Percentiles rank a stretch among this genome's conserved stretches.
These are phyloP conservation scores for Rhabdomys dilectus DNA, from an alignment of 2,113 vertebrate species.

Conservation along the genomic window DNA sequence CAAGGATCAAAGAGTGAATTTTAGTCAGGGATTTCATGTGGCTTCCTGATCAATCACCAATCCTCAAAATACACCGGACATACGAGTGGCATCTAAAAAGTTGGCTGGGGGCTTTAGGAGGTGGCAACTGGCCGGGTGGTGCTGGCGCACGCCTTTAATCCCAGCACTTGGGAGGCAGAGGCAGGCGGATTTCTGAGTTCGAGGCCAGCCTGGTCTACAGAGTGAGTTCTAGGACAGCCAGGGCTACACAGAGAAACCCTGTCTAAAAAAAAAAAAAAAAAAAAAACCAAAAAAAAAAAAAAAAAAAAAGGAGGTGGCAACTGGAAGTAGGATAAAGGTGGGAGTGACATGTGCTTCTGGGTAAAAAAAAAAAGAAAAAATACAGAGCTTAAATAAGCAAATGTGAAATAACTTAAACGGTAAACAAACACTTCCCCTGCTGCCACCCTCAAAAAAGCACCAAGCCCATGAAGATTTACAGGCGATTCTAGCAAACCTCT, in stretches of 20 bases:
- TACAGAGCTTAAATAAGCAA: neutral
- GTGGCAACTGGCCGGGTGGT: fast-evolving
- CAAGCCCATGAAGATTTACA: neutral
- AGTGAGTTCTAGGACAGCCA: too few relatives aligned
- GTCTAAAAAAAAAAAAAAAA: too few relatives aligned
- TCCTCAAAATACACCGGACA: neutral
- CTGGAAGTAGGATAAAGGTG: too few relatives aligned
- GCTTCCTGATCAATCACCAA: neutral
- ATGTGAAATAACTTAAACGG: neutral
- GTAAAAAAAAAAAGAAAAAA: neutral
- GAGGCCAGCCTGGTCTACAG: too few relatives aligned
- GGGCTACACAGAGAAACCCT: too few relatives aligned
- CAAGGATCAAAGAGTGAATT: neutral
- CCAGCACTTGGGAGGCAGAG: too few relatives aligned
- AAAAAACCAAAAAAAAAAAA: too few relatives aligned
- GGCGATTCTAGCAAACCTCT: neutral
- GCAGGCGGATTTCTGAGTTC: too few relatives aligned
- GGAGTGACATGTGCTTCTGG: neutral
- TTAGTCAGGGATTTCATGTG: neutral
- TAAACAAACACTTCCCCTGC: neutral
- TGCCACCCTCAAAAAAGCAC: neutral
- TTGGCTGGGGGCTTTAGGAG: neutral
- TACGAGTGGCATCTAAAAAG: neutral
- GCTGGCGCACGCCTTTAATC: too few relatives aligned
- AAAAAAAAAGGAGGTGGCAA: too few relatives aligned